Base-by-base conservation (phyloP, 2,888 invertebrate species). In the Cephus nigrinus region DNA sequence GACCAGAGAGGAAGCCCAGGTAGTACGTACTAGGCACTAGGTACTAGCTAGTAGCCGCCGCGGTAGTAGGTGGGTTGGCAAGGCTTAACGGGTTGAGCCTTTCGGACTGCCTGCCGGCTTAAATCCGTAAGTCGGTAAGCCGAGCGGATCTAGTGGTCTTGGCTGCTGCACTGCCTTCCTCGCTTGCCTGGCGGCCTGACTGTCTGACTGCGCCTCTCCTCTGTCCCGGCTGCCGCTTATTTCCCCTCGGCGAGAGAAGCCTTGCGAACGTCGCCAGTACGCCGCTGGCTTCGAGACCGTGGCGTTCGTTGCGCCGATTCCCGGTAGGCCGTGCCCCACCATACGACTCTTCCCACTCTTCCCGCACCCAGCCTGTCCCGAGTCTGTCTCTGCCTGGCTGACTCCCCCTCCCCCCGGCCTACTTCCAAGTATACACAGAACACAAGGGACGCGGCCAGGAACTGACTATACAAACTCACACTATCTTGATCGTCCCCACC, bases 101-200 rank as follows among this genome's bases (percentile, higher is more conserved):
- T 88, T 89, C 88, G 90, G 90, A 90, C 90, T 88, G 90, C 88
- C 88, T 88, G 88, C 84, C 87, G 90, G 90, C 90, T 91, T 90
- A 90, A 91, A 88, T 90, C 88, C 87, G 85, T 90, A 90, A 91
- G 90, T 90, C 90, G 87, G 86, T 88, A 90, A 90, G 90, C 90
- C 90, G 86, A 84, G 82, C 86, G 89, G 90, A 89, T 89, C 90
- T 90, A 88, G 89, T 87, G 89, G 89, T 89, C 88, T 88, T 89
- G 88, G 89, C 86, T 88, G 88, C 85, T 87, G 86, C 86, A 86
- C 82, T 80, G 81, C 81, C 80, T 73, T 75, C 77, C 76, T 78
- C 83, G 88, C 85, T 77, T 81, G 84, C 86, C 87, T 90, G 86
- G 85, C 86, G 86, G 87, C 86, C 88, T 90, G 90, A 89, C 90